Evolutionary conservation across 2,113 vertebrate genomes (phyloP).

Genomic region (Myxocyprinus asiaticus): DNA sequence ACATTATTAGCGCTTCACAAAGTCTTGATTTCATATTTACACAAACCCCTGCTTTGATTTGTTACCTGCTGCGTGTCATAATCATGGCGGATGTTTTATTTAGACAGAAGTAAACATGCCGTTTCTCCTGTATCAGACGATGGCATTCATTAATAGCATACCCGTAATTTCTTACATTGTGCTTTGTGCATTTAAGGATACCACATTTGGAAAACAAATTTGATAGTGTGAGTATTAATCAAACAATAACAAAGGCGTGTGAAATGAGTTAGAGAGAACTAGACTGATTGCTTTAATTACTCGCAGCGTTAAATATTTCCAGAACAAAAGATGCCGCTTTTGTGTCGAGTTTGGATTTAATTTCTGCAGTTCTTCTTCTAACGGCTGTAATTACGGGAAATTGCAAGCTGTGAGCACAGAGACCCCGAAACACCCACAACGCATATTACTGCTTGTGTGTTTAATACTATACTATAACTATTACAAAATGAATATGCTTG

Average conservation of each 20-base stretch:
- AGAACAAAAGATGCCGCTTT: slow-evolving; percentile 36
- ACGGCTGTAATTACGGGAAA: slow-evolving; percentile 23
- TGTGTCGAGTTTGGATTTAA: slow-evolving; percentile 13
- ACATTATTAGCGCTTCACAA: not conserved
- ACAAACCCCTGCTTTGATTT: not conserved
- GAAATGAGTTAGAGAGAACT: slow-evolving; percentile 51
- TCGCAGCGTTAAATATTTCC: slow-evolving; percentile 46
- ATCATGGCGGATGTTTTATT: slow-evolving; percentile 22
- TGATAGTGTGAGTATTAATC: slow-evolving; percentile 55
- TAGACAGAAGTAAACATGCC: slow-evolving; percentile 13
- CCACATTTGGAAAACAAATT: slow-evolving; percentile 46
- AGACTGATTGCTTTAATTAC: slow-evolving; percentile 54
- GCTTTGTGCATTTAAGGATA: slow-evolving; percentile 40
- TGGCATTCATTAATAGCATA: slow-evolving; percentile 13
- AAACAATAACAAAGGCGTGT: slow-evolving; percentile 50
- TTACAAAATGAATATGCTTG: not conserved
- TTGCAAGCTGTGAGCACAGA: not conserved
- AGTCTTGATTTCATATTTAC: slow-evolving; percentile 1
- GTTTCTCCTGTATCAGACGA: not conserved
- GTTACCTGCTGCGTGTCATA: slow-evolving; percentile 28
- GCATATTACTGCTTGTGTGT: slow-evolving; percentile 10
- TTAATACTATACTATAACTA: not conserved
- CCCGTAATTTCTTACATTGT: slow-evolving; percentile 23
- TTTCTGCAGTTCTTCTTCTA: slow-evolving; percentile 4
- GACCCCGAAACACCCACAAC: not conserved